Evolutionary conservation across 2,113 vertebrate species (phyloP).

Genomic region (Anser cygnoides): DNA sequence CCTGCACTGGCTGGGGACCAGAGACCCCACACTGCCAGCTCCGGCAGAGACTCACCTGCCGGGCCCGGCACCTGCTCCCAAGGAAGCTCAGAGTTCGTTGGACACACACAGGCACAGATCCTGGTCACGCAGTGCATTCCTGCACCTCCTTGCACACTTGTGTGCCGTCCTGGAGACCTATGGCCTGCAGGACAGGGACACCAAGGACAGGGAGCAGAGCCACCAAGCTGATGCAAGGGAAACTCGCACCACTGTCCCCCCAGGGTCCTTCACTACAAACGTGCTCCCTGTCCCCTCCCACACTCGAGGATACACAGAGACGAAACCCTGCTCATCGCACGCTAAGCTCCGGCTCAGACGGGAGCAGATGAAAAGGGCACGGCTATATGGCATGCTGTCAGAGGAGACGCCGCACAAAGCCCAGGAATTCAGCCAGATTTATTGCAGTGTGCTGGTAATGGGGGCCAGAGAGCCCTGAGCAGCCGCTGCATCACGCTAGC

Average conservation of each 20-base stretch:
- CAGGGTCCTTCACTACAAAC: neutral
- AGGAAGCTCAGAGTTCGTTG: neutral
- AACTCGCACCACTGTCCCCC: accelerated
- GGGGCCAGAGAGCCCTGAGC: neutral
- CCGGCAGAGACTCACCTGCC: neutral
- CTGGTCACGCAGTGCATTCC: accelerated
- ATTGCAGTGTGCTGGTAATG: neutral
- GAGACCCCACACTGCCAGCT: neutral
- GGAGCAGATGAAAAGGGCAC: neutral
- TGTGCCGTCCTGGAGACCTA: neutral
- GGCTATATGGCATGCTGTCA: neutral
- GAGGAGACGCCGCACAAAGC: neutral
- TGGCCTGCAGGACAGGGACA: neutral
- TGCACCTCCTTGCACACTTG: neutral
- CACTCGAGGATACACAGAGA: neutral
- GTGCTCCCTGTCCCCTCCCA: neutral
- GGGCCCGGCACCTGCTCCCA: accelerated
- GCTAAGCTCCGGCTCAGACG: neutral
- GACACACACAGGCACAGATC: neutral
- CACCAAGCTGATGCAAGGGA: neutral
- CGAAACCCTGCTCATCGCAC: neutral
- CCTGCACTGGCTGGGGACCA: too few relatives aligned
- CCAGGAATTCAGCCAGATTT: conserved; percentile 2
- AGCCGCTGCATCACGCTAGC: neutral
- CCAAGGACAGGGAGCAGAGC: neutral